Percentiles rank a stretch among this genome's conserved stretches.
Conservation (phyloP, 2,113 vertebrate species). For the Microtus montanus region DNA sequence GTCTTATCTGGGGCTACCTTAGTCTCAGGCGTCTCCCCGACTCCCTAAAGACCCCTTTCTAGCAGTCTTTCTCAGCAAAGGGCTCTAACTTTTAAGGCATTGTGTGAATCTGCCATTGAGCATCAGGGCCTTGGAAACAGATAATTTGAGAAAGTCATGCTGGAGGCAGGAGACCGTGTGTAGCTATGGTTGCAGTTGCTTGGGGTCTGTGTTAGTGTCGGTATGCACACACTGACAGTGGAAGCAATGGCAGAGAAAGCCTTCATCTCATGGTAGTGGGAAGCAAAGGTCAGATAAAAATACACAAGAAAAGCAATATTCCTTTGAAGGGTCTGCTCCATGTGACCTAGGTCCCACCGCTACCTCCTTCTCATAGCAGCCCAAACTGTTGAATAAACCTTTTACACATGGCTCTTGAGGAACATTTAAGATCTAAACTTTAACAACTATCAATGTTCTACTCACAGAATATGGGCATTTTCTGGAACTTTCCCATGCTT, state of each 20-base stretch:
- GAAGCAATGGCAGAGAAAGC: neutral
- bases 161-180: neutral
- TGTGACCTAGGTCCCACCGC: neutral
- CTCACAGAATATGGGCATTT: neutral
- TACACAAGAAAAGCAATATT: neutral
- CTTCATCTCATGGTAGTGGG: neutral
- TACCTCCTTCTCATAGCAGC: neutral
- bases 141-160: neutral
- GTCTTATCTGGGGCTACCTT: neutral
- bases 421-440: neutral
- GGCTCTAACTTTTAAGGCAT: neutral
- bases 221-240: no score
- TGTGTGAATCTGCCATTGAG: neutral
- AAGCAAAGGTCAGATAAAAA: neutral
- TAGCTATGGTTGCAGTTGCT: neutral
- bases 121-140: neutral
- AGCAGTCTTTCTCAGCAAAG: neutral
- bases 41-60: neutral
- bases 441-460: neutral
- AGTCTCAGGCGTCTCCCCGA: neutral
- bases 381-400: neutral
- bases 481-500: neutral
- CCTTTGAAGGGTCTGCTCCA: neutral
- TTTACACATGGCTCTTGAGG: neutral
- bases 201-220: neutral